A percentile compares a stretch with the other conserved stretches of the same genome.
Evolutionary conservation across 2,888 invertebrate species (phyloP).

Genomic region (Caenorhabditis sp.): DNA sequence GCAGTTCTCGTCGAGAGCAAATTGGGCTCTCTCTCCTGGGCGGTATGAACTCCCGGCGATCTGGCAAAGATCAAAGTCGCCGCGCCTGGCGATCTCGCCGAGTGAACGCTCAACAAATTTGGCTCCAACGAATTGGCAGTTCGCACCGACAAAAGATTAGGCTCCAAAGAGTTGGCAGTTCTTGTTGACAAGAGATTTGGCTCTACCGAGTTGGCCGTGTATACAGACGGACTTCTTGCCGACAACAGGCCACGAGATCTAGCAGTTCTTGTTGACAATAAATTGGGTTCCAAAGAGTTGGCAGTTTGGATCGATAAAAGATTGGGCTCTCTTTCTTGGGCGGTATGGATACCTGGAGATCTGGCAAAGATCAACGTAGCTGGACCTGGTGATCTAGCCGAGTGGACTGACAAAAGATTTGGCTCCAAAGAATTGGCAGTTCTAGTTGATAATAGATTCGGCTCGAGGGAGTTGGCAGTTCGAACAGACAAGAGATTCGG

Average conservation of each 20-base stretch:
- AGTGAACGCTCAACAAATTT: conserved; percentile 18
- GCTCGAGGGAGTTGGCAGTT: conserved; percentile 23
- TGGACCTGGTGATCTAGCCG: conserved; percentile 10
- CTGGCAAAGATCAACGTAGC: conserved; percentile 7
- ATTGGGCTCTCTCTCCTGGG: conserved; percentile 35
- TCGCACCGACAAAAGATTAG: conserved; percentile 19
- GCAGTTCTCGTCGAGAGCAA: conserved; percentile 29
- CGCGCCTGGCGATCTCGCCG: conserved; percentile 11
- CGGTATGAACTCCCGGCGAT: conserved; percentile 17
- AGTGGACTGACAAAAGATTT: conserved; percentile 17
- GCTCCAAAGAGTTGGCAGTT: conserved; percentile 24
- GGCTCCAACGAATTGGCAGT: conserved; percentile 37
- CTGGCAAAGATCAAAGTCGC: conserved; percentile 7
- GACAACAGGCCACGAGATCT: conserved; percentile 6
- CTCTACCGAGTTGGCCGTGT: conserved; percentile 4
- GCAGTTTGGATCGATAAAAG: conserved; percentile 18
- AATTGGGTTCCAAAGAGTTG: conserved; percentile 31
- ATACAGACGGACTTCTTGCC: conserved; percentile 16
- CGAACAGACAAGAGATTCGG: conserved; percentile 20
- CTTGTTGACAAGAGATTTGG: conserved; percentile 11
- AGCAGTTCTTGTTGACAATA: conserved; percentile 15
- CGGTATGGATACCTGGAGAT: conserved; percentile 15
- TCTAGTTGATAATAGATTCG: conserved; percentile 16
- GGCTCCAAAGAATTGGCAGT: conserved; percentile 30
- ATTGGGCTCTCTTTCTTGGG: conserved; percentile 34